Evolutionary conservation across 1,140 invertebrate species (phyloP).

Genomic region (Xylocopa sonorina): DNA sequence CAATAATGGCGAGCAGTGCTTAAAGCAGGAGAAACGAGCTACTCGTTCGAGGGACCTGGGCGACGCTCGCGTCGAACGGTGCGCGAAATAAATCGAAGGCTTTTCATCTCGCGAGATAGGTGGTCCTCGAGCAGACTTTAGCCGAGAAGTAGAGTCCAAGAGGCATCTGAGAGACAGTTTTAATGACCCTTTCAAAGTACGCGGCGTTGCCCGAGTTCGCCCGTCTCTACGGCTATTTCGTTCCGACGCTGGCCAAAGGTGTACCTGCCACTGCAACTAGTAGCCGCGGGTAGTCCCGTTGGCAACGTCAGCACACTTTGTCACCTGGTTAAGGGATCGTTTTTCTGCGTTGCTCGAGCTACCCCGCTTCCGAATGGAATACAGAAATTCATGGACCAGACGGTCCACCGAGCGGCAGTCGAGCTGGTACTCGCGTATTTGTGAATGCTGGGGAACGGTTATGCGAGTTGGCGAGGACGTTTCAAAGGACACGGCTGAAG

Average conservation of each 20-base stretch:
- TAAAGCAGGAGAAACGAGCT: background rate
- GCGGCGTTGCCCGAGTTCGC: constrained; percentile 14
- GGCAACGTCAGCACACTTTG: constrained; percentile 66
- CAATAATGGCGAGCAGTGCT: background rate
- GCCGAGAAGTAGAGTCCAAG: constrained; percentile 21
- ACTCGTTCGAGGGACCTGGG: background rate
- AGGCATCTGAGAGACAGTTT: constrained; percentile 42
- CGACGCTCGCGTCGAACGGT: background rate
- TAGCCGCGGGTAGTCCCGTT: constrained; percentile 60
- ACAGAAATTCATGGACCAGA: constrained; percentile 30
- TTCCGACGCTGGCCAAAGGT: constrained; percentile 21
- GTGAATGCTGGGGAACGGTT: background rate
- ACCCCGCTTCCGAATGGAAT: constrained; percentile 1
- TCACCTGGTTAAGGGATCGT: constrained; percentile 66
- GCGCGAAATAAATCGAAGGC: constrained; percentile 40
- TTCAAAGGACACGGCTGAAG: constrained; percentile 3
- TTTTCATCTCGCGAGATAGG: constrained; percentile 38
- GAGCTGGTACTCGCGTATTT: background rate
- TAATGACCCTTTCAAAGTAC: constrained; percentile 44
- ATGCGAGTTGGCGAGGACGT: background rate
- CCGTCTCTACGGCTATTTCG: constrained; percentile 42
- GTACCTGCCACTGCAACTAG: constrained; percentile 35
- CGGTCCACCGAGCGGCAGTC: too few relatives aligned
- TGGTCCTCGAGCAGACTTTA: constrained; percentile 39
- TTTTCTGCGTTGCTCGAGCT: constrained; percentile 44